Evolutionary conservation across 2,888 invertebrate species (phyloP).

Genomic region (Anoncus sp.): DNA sequence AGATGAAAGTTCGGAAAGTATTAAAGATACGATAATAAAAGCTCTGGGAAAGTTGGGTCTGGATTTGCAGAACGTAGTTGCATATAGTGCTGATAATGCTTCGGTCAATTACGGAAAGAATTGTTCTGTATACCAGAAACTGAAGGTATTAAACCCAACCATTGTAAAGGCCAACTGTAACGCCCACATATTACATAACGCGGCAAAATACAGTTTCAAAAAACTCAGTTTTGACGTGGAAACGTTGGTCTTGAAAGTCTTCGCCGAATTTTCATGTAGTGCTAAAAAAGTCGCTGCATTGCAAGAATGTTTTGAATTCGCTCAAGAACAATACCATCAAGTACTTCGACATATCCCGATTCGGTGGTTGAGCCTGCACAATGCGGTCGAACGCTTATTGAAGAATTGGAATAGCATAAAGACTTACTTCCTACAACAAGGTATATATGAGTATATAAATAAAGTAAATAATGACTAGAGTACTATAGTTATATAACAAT

Average conservation of each 20-base stretch:
- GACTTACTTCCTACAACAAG: too few species aligned
- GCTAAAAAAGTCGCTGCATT: conserved; percentile 63
- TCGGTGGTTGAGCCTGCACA: conserved; percentile 27
- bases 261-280: conserved; percentile 55
- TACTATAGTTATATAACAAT: too few species aligned
- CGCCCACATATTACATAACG: neutral
- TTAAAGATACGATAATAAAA: conserved; percentile 24
- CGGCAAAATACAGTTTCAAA: conserved; percentile 2
- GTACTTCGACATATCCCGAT: conserved; percentile 59
- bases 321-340: conserved; percentile 59
- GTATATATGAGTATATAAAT: conserved; percentile 18
- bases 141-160: conserved; percentile 41
- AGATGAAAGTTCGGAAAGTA: conserved; percentile 33
- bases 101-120: conserved; percentile 59
- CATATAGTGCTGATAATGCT: conserved; percentile 61
- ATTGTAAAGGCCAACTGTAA: conserved; percentile 68
- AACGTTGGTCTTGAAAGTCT: conserved; percentile 16
- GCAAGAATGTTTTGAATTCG: conserved; percentile 65
- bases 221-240: conserved; percentile 8
- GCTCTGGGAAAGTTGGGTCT: conserved; percentile 34
- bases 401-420: conserved; percentile 18
- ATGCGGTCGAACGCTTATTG: conserved; percentile 12
- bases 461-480: conserved; percentile 14
- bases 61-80: conserved; percentile 35
- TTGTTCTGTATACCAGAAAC: conserved; percentile 58